Evolutionary conservation across 2,797 vertebrate species (phyloP).

Genomic region (Phataginus tricuspis): DNA sequence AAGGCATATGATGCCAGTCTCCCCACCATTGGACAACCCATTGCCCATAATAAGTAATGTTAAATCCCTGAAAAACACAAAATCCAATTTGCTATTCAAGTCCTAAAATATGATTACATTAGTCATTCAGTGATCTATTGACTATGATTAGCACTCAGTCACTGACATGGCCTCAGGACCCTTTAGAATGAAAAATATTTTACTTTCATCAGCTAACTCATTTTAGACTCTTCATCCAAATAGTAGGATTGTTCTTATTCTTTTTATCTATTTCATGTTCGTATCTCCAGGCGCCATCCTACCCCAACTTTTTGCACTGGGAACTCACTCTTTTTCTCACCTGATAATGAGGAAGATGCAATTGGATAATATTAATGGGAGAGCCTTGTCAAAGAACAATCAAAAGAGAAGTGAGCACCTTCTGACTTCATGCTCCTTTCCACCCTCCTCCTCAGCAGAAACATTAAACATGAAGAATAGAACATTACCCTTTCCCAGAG

Average conservation of each 20-base stretch:
- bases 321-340: background rate
- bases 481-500: background rate
- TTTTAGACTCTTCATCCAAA: background rate
- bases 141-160: background rate
- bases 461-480: background rate
- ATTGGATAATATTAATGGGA: background rate
- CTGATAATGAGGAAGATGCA: background rate
- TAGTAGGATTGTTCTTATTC: background rate
- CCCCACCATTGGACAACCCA: background rate
- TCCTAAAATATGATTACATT: slow-evolving; percentile 26
- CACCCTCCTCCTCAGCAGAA: background rate
- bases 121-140: background rate
- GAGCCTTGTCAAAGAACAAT: background rate
- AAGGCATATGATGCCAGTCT: background rate
- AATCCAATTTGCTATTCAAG: slow-evolving; percentile 14
- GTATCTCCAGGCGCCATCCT: background rate
- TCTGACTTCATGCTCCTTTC: background rate
- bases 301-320: background rate
- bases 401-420: background rate
- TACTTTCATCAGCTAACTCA: background rate
- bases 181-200: slow-evolving; percentile 41
- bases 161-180: background rate
- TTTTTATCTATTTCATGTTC: background rate
- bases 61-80: slow-evolving; percentile 29
- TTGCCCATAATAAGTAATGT: background rate